phyloP scores from a whole-genome alignment of 2,888 invertebrate species.

The Tortricodes alternella region DNA sequence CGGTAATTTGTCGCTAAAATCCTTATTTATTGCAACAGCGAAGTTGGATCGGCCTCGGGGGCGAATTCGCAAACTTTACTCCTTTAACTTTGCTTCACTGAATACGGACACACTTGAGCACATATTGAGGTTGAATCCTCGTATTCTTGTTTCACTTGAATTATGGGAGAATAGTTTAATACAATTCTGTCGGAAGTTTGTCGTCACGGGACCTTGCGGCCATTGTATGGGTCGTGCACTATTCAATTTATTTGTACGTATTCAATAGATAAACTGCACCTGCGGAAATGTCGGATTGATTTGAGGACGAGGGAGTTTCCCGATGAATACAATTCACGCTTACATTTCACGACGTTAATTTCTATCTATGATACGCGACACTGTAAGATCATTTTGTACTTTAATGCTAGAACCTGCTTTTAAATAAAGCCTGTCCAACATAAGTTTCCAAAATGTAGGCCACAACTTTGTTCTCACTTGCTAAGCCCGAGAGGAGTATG shows the following conservation, averaged over 20 bases:
- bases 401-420: too few species aligned
- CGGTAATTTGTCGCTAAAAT: conserved; percentile 82
- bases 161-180: conserved; percentile 68
- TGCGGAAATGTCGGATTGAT: background rate
- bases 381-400: too few species aligned
- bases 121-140: conserved; percentile 78
- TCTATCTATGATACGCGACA: too few species aligned
- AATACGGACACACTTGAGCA: conserved; percentile 75
- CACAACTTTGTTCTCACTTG: conserved; percentile 3
- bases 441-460: conserved; percentile 8
- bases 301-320: background rate
- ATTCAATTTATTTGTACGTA: background rate
- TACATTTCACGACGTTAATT: too few species aligned
- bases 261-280: background rate
- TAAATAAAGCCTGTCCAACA: too few species aligned
- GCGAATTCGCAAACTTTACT: conserved; percentile 76
- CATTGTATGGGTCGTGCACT: conserved; percentile 5
- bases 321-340: too few species aligned
- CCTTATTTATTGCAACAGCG: conserved; percentile 80
- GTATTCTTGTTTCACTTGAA: conserved; percentile 73
- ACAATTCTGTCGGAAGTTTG: conserved; percentile 54
- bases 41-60: conserved; percentile 78
- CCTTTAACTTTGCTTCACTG: conserved; percentile 78
- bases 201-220: conserved; percentile 29
- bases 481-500: conserved; percentile 6